Conservation (phyloP, 2,113 vertebrate species). For the Spermophilus dauricus region DNA sequence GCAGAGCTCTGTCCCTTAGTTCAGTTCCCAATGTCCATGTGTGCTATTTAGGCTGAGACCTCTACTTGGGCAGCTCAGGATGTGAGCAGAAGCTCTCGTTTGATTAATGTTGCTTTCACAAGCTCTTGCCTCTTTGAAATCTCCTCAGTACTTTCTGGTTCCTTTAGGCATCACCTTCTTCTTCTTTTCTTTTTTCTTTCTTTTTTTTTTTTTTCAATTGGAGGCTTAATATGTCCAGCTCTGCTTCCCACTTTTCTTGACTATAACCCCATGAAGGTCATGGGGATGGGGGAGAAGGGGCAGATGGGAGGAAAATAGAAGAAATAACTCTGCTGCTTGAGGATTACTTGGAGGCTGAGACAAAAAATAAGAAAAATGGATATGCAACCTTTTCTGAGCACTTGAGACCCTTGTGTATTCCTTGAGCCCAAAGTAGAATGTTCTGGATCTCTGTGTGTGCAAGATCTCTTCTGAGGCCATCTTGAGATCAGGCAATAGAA, state of each 20-base stretch:
- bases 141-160: background rate
- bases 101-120: background rate
- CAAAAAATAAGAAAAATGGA: background rate
- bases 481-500: background rate
- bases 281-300: background rate
- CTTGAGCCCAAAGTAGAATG: background rate
- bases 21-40: background rate
- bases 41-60: background rate
- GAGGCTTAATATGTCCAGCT: background rate
- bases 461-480: background rate
- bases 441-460: background rate
- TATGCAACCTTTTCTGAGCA: background rate
- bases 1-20: fast-evolving
- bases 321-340: background rate
- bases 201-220: background rate
- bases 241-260: background rate
- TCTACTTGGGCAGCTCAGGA: background rate
- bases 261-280: background rate
- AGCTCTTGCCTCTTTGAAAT: background rate
- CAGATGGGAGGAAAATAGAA: no score
- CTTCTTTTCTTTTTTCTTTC: no score
- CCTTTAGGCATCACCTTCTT: fast-evolving
- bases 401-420: background rate
- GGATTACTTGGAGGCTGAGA: background rate
- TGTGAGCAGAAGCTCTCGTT: background rate